phyloP scores from a whole-genome alignment of 2,113 vertebrate species.

The Albula goreensis region DNA sequence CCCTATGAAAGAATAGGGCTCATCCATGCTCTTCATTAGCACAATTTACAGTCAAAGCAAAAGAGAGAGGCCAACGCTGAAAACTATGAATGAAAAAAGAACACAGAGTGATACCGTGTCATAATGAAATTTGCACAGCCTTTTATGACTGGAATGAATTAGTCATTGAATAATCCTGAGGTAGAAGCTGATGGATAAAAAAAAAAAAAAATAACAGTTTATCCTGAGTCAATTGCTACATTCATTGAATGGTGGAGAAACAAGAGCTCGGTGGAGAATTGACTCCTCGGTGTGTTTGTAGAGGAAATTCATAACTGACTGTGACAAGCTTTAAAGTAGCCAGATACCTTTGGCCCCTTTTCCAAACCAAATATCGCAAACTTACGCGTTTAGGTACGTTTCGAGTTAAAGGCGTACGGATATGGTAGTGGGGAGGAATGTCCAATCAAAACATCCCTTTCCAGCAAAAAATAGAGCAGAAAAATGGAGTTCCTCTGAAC shows the following conservation, averaged over 20 bases:
- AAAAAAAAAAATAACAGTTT: neutral
- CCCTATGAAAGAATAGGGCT: neutral
- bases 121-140: neutral
- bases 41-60: neutral
- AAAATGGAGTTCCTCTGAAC: conserved; percentile 20
- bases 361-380: conserved; percentile 60
- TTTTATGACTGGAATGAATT: neutral
- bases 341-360: conserved; percentile 47
- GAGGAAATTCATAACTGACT: conserved; percentile 38
- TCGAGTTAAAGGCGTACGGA: conserved; percentile 44
- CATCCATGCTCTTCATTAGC: neutral
- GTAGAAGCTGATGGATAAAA: neutral
- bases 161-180: neutral
- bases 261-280: conserved; percentile 26
- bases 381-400: conserved; percentile 38
- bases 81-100: neutral
- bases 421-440: conserved; percentile 33
- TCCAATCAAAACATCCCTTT: conserved; percentile 61
- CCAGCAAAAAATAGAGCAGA: neutral
- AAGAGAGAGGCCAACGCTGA: neutral
- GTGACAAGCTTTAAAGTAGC: conserved; percentile 49
- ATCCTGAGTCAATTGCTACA: neutral
- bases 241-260: neutral
- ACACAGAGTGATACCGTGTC: neutral
- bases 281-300: conserved; percentile 21